These are phyloP conservation scores for Hypolimnas misippus DNA, from an alignment of 2,888 invertebrate genomes.

Conservation along the genomic window DNA sequence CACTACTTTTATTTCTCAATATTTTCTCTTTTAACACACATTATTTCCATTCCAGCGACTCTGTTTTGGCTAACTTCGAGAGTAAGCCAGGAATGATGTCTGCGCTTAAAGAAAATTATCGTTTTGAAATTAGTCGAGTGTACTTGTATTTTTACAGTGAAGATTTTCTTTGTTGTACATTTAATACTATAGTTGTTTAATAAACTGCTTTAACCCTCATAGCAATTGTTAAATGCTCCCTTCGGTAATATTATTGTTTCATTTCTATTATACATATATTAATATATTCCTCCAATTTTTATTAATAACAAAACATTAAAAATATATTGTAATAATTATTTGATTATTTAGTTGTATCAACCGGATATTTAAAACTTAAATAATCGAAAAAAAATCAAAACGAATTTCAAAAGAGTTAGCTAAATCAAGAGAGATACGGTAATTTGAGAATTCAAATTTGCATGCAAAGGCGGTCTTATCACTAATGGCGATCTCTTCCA, in stretches of 20 bases:
- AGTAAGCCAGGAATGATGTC: constrained; percentile 22
- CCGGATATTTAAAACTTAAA: too few species aligned
- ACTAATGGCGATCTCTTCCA: not conserved
- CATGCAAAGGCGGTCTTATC: not conserved
- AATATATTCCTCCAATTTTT: too few species aligned
- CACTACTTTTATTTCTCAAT: constrained; percentile 60
- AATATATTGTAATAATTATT: too few species aligned
- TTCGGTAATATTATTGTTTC: not conserved
- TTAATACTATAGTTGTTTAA: constrained; percentile 12
- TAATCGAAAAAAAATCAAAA: not conserved
- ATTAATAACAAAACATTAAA: too few species aligned
- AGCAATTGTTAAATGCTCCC: not conserved
- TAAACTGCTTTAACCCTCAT: not conserved
- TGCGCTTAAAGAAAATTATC: constrained; percentile 29
- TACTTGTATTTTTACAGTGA: constrained; percentile 11
- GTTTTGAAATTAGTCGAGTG: constrained; percentile 31
- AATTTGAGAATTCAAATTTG: not conserved
- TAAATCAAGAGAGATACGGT: not conserved
- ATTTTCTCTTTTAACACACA: constrained; percentile 60
- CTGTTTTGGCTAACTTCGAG: constrained; percentile 49
- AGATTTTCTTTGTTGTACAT: constrained; percentile 17
- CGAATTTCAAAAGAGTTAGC: not conserved
- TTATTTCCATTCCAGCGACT: constrained; percentile 64
- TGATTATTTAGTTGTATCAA: too few species aligned
- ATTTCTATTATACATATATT: too few species aligned